These are phyloP conservation scores for Scolopax rusticola DNA, from an alignment of 2,797 vertebrate species.

Conservation along the genomic window DNA sequence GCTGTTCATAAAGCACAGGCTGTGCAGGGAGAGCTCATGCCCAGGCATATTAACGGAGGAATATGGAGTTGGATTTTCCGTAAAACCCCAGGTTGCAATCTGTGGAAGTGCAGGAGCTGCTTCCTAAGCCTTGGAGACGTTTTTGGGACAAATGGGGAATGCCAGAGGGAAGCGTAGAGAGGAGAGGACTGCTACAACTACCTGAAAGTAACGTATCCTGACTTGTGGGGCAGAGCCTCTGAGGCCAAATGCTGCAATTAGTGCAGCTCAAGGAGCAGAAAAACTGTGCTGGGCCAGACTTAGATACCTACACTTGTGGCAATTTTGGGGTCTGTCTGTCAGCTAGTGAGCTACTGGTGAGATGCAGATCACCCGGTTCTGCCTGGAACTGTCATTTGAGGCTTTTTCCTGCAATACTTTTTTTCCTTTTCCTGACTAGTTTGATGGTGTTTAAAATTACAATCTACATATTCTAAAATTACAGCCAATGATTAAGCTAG, in stretches of 20 bases:
- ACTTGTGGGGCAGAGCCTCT: neutral
- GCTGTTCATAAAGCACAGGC: neutral
- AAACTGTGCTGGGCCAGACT: neutral
- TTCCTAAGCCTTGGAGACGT: neutral
- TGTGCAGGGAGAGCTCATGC: neutral
- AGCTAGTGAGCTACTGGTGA: neutral
- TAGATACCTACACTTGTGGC: rapidly evolving
- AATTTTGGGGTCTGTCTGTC: neutral
- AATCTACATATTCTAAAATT: neutral
- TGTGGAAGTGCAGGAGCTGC: neutral
- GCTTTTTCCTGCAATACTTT: neutral
- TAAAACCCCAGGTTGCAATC: neutral
- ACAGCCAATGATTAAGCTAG: neutral
- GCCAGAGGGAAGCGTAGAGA: neutral
- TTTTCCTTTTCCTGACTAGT: neutral
- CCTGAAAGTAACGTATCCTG: neutral
- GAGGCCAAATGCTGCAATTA: neutral
- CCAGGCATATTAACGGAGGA: neutral
- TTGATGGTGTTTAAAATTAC: neutral
- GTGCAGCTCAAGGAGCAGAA: neutral
- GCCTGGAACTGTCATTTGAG: neutral
- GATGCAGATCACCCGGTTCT: neutral
- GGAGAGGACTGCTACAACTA: neutral
- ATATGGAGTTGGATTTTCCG: rapidly evolving
- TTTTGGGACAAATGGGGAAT: neutral